These are phyloP conservation scores for Platerodrilus igneus DNA, from an alignment of 2,888 invertebrate genomes.

Conservation along the genomic window DNA sequence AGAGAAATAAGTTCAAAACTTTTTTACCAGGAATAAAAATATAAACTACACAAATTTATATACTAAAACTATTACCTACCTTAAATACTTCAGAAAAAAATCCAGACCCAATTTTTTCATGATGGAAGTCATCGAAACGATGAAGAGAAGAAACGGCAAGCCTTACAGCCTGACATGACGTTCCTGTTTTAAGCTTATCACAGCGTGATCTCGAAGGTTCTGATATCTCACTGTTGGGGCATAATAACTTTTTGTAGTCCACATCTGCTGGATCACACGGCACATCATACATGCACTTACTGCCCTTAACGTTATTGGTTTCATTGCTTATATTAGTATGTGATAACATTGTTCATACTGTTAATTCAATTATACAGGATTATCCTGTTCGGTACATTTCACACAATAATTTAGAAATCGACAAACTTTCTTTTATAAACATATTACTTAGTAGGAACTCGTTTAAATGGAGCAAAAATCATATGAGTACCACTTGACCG, in stretches of 20 bases:
- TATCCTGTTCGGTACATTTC: constrained; percentile 50
- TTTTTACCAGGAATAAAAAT: too few relatives aligned
- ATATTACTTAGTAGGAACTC: too few relatives aligned
- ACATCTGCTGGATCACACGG: constrained; percentile 46
- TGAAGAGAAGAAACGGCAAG: constrained; percentile 90
- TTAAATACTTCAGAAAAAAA: constrained; percentile 98
- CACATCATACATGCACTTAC: constrained; percentile 44
- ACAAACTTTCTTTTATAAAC: too few relatives aligned
- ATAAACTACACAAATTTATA: too few relatives aligned
- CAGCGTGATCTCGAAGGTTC: constrained; percentile 43
- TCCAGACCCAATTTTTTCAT: constrained; percentile 90
- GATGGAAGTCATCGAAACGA: constrained; percentile 88
- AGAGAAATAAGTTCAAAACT: too few relatives aligned
- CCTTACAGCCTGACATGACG: constrained; percentile 84
- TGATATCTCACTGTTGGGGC: constrained; percentile 46
- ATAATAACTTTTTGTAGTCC: constrained; percentile 44
- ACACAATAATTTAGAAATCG: too few relatives aligned
- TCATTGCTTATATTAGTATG: constrained; percentile 32
- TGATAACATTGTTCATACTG: constrained; percentile 37
- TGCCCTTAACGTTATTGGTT: constrained; percentile 34
- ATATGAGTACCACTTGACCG: too few relatives aligned
- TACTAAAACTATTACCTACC: constrained; percentile 58
- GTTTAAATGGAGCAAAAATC: too few relatives aligned
- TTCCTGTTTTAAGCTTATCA: constrained; percentile 61
- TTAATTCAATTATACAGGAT: constrained; percentile 39